Conservation (phyloP, 2,797 vertebrate species). For the Bufotes viridis region DNA sequence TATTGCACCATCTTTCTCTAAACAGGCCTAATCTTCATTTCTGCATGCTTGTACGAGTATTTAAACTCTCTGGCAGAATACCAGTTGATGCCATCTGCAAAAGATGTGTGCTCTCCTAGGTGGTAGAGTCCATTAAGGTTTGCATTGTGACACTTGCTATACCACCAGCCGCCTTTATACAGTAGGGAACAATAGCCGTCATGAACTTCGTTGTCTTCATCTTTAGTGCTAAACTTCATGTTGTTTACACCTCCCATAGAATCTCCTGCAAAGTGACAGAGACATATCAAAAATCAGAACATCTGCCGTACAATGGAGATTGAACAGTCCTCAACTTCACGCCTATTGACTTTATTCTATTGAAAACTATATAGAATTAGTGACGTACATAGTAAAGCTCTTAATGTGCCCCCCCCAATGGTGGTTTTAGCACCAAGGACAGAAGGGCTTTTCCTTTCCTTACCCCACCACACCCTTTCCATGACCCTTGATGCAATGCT, state of each 20-base stretch:
- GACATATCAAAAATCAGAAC: neutral
- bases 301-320: no score
- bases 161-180: conserved; percentile 44
- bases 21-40: conserved; percentile 31
- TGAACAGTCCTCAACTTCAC: neutral
- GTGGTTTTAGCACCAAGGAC: neutral
- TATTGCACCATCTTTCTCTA: no score
- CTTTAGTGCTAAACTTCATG: conserved; percentile 30
- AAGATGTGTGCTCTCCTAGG: neutral
- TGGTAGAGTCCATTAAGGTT: conserved; percentile 43
- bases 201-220: conserved; percentile 26
- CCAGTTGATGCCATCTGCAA: conserved; percentile 40
- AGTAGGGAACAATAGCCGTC: neutral
- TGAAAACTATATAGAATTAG: neutral
- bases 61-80: neutral
- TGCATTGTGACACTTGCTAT: neutral
- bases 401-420: neutral
- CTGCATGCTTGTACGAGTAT: conserved; percentile 20
- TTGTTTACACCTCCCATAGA: neutral
- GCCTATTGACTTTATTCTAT: neutral
- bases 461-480: no score
- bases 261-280: conserved; percentile 7
- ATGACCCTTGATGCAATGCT: no score
- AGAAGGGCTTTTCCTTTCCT: neutral
- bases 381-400: neutral